phyloP scores from a whole-genome alignment of 2,888 invertebrate species.

The Lithophane semibrunnea region DNA sequence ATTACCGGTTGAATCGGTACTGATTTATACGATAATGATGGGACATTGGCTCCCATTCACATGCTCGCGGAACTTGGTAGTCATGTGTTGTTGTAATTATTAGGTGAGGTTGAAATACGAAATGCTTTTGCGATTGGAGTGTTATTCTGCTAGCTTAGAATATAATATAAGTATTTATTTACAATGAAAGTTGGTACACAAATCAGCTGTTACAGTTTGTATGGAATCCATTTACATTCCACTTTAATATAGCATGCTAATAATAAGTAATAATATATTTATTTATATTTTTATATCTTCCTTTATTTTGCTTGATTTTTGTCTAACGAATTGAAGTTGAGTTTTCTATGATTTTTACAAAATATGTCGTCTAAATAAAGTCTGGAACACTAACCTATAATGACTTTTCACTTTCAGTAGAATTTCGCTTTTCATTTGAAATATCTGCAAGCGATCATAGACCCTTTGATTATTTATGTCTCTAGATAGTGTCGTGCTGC shows the following conservation, averaged over 20 bases:
- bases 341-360: not conserved
- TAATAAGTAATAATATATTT: no score
- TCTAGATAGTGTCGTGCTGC: no score
- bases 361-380: not conserved
- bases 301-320: not conserved
- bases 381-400: not conserved
- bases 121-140: constrained; percentile 65
- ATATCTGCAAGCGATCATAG: not conserved
- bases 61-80: constrained; percentile 67
- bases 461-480: no score
- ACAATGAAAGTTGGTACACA: not conserved
- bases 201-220: not conserved
- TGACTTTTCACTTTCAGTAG: not conserved
- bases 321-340: not conserved
- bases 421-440: not conserved
- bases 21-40: constrained; percentile 88
- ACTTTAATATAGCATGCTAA: no score
- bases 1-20: constrained; percentile 76
- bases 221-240: not conserved
- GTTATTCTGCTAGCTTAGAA: constrained; percentile 55
- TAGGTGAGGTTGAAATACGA: constrained; percentile 61
- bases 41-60: constrained; percentile 72
- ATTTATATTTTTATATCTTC: not conserved
- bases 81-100: constrained; percentile 72
- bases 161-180: not conserved